Percentiles rank a stretch among this genome's conserved stretches.
phyloP scores from a whole-genome alignment of 2,888 invertebrate genomes.

The Schizaphis graminum region DNA sequence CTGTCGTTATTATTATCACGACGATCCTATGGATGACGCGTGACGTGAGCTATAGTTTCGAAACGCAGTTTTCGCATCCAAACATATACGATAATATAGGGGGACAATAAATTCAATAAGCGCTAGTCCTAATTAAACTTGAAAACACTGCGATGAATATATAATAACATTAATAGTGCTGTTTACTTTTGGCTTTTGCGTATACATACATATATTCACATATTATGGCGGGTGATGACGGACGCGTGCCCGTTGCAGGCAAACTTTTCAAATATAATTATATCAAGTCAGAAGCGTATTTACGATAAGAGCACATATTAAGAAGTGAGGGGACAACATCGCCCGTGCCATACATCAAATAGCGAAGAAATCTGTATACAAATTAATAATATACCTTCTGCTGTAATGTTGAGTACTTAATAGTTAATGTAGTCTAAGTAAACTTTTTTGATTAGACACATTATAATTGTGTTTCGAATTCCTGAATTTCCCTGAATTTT shows the following conservation, averaged over 20 bases:
- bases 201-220: background rate
- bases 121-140: background rate
- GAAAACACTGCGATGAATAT: background rate
- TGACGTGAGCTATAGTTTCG: background rate
- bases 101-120: background rate
- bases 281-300: background rate
- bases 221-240: background rate
- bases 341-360: background rate
- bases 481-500: background rate
- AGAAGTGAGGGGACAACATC: background rate
- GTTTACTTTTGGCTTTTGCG: background rate
- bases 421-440: background rate
- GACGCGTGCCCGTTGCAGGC: background rate
- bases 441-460: background rate
- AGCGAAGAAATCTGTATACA: background rate
- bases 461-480: background rate
- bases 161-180: background rate
- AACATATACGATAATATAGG: background rate
- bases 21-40: background rate
- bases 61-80: background rate
- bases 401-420: background rate
- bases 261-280: background rate
- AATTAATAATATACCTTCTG: background rate
- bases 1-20: background rate
- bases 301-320: background rate